Evolutionary conservation across 2,888 invertebrate genomes (phyloP), one percentile per base, ranked within the genome.

Genomic region (Pseudanteris insignis): DNA sequence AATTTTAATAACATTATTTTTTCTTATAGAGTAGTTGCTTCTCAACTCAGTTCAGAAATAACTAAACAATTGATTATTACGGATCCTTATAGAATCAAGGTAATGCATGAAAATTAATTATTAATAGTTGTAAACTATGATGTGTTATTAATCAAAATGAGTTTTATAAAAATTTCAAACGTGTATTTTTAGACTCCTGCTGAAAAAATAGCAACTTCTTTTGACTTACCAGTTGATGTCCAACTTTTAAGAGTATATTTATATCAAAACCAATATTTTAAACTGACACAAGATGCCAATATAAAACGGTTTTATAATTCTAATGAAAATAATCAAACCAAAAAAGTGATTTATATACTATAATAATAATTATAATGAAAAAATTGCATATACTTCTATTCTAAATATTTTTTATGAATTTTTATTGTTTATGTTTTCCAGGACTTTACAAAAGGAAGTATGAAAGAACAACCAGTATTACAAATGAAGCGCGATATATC

Each of bases 41-140:
- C 92, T 0, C 92, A 93, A 73, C 79, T 93, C 2, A 87, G 87
- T 26, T 65, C 73, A 47, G 36, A 64, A 48, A 81, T 92, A 51
- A 91, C 92, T 0, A 92, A 92, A 66, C 87, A 88, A 75, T 81
- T 94, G 4, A 88, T 92, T 8, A 85, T 92, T 50, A 89, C 91
- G 18, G 92, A 93, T 81, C 92, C 92, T 0, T 89, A 89, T 74
- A 84, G 91, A 68, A 89, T 93, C 76, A 92, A 91, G 82, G 83
- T 83, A 75, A 8, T 5, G 7, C 4, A 11, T 12, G 11, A 11
- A 11, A 68, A n/a, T 9, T 15, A 30, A 33, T 9, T n/a, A n/a
- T 30, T 36, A 28, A 26, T 50, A 10, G n/a, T n/a, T n/a, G n/a
- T n/a, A n/a, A n/a, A n/a, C n/a, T n/a, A n/a, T n/a, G n/a, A n/a